These are phyloP conservation scores for Diadema setosum DNA, from an alignment of 35 echinoderm and acorn worm genomes.

Conservation along the genomic window DNA sequence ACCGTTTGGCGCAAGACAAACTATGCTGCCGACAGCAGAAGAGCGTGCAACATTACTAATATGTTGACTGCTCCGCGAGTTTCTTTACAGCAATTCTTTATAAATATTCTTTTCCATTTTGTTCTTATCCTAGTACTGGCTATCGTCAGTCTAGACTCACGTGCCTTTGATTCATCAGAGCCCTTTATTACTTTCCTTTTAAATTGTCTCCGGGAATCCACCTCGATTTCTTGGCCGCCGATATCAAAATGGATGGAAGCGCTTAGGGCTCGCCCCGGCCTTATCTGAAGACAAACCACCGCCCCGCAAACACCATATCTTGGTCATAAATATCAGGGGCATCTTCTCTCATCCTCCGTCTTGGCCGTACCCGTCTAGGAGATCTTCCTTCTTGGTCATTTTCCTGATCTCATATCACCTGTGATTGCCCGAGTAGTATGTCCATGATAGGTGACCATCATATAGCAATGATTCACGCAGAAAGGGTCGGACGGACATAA, in stretches of 20 bases:
- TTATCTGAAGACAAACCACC: no score
- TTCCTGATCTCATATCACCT: no score
- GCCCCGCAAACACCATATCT: no score
- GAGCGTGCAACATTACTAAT: background rate
- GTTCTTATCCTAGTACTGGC: no score
- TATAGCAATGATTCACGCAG: no score
- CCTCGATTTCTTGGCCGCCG: background rate
- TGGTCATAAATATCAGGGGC: background rate
- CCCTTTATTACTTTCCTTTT: slow-evolving; percentile 21
- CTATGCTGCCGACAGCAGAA: background rate
- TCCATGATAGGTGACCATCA: no score
- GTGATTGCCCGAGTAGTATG: no score
- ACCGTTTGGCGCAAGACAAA: background rate
- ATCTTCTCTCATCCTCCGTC: background rate
- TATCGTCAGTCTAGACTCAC: background rate
- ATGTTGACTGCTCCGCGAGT: background rate
- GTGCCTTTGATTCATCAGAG: slow-evolving; percentile 15
- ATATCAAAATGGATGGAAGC: background rate
- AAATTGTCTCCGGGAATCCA: slow-evolving; percentile 3
- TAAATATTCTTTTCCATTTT: no score
- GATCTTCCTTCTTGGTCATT: no score
- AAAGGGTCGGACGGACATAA: no score
- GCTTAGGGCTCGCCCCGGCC: background rate
- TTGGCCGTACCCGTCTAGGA: background rate
- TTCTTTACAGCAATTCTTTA: no score